Evolutionary conservation across 2,113 vertebrate genomes (phyloP), one percentile per base, ranked within the genome.

Genomic region (Zingel zingel): DNA sequence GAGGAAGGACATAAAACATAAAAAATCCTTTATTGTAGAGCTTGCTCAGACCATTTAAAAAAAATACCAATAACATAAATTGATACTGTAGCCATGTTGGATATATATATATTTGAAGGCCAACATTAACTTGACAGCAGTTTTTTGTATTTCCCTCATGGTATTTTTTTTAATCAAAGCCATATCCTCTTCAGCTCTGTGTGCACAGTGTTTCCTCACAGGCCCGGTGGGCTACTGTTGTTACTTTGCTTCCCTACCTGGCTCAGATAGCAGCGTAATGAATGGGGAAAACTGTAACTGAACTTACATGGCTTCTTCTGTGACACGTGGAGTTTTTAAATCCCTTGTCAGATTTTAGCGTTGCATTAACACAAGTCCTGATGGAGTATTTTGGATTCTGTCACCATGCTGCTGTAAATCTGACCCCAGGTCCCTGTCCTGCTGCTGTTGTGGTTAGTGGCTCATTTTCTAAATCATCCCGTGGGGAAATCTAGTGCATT

Each of bases 321-420:
- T 73, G 72, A 47, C 77, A 77, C 74, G 27, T 64, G 61, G 33
- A 57, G 61, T 63, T 81, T 82, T 65, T 62, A 85, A 86, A 86
- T 91, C 86, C 69, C 50, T 8, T 76, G 82, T 90, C 74, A 83
- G 74, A 85, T 81, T 80, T 77, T 27, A 75, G 69, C 53, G n/a
- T 81, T 64, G 54, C 53, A 79, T 83, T 77, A 87, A 67, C 70
- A 81, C 62, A 39, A 74, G 75, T 77, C 58, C 72, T 65, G 47
- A 47, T 50, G 74, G 59, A 68, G 23, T 30, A 39, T 64, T 74
- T 82, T 66, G 80, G 71, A 63, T 76, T 86, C 48, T 79, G 77
- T 48, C 83, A 77, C 72, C 23, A 21, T 43, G 56, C 45, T 68
- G 65, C 54, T 68, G 50, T 74, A 81, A 76, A 83, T 88, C 73